Conservation (phyloP, 2,888 invertebrate species). For the Lepidocyrtoides sp. region DNA sequence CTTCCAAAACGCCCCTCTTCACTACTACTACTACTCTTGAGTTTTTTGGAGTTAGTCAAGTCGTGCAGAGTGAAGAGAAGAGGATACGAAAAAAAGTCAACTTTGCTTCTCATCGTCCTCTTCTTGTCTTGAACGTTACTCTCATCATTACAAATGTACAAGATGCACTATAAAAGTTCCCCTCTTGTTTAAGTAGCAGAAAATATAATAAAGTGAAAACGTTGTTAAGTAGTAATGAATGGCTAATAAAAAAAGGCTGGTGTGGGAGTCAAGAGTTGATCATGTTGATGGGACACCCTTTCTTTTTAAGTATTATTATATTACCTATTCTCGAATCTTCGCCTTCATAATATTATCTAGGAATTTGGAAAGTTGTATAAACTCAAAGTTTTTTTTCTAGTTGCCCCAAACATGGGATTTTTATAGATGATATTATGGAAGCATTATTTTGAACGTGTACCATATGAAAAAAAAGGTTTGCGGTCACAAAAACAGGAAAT, state of each 20-base stretch:
- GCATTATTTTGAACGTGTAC: neutral
- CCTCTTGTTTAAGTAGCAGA: constrained; percentile 10
- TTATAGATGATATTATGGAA: neutral
- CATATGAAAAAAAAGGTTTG: constrained; percentile 12
- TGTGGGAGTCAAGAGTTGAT: neutral
- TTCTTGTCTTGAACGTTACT: neutral
- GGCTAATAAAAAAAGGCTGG: constrained; percentile 60
- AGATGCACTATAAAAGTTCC: constrained; percentile 21
- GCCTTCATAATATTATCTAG: neutral
- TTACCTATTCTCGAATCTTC: neutral
- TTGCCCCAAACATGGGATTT: constrained; percentile 18
- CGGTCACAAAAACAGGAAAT: constrained; percentile 64
- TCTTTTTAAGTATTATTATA: neutral
- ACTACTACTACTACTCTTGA: constrained; percentile 15
- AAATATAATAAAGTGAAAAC: constrained; percentile 37
- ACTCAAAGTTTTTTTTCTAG: constrained; percentile 38
- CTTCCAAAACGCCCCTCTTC: constrained; percentile 54
- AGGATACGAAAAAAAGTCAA: constrained; percentile 7
- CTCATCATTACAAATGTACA: neutral
- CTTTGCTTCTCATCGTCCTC: constrained; percentile 4
- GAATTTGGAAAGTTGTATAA: neutral
- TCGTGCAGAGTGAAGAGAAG: neutral
- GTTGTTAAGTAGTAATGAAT: constrained; percentile 63
- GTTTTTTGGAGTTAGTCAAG: constrained; percentile 24
- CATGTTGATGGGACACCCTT: constrained; percentile 36